Evolutionary conservation across 2,113 vertebrate species (phyloP), one percentile per base, ranked within the genome.

Genomic region (Melanerpes formicivorus): DNA sequence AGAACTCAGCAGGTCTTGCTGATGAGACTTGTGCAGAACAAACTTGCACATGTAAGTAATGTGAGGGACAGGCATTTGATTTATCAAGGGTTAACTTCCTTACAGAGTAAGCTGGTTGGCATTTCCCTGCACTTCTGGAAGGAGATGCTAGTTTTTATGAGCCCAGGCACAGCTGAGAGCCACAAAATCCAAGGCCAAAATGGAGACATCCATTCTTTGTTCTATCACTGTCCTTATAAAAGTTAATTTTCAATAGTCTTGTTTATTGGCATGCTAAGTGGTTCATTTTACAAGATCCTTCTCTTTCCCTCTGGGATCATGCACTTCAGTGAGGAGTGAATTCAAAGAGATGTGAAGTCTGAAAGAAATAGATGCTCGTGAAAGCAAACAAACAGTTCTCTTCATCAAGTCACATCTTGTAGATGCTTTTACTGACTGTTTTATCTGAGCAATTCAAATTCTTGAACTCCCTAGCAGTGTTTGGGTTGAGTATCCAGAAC

Each of bases 11-110:
- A 7, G 80, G 25, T 74, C 71, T 82, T 90, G 22, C 60, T 91
- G 69, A 30, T 93, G 75, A 52, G 62, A 78, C 48, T 62, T 85
- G 30, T 71, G 19, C 34, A 75, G 90, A 80, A 54, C 40, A 90
- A 74, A 67, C 25, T 71, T 93, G 75, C 54, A 16, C 58, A 58
- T 25, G 26, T 90, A 90, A 87, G 80, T 89, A 82, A 91, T 81
- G 84, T 70, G 79, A 87, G 48, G 50, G 32, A 48, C 69, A 82
- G 59, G 72, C 81, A 62, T 62, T 16, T 5, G 70, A 86, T 86
- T 87, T 78, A 64, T 76, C 16, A 72, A 64, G 80, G 78, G 60
- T 84, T 84, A 55, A 46, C 21, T 88, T 88, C 86, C 59, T 55
- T 74, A 42, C 9, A 27, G 40, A 70, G 34, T 79, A 70, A 70